Conservation (phyloP, 2,888 invertebrate species). For the Napeogenes inachia region DNA sequence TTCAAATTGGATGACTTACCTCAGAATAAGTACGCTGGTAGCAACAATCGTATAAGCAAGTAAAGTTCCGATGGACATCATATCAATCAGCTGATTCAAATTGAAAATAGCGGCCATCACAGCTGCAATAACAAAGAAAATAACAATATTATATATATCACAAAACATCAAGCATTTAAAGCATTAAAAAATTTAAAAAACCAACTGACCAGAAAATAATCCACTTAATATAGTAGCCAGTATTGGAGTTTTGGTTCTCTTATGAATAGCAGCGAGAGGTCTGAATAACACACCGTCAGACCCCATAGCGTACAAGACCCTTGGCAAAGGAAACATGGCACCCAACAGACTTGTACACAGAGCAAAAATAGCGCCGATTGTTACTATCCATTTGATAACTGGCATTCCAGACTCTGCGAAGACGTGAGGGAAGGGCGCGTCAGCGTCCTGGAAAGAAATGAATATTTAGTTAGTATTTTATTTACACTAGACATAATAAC, state of each 20-base stretch:
- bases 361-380: conserved; percentile 93
- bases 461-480: background rate
- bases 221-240: conserved; percentile 87
- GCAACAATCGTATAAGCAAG: conserved; percentile 95
- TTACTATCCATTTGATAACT: conserved; percentile 91
- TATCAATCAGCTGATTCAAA: conserved; percentile 93
- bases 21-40: conserved; percentile 90
- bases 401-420: conserved; percentile 87
- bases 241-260: conserved; percentile 87
- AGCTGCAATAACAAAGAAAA: conserved; percentile 62
- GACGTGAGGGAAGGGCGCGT: conserved; percentile 92
- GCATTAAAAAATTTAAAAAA: too few species aligned
- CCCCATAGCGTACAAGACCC: conserved; percentile 94
- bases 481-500: background rate
- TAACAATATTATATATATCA: too few species aligned
- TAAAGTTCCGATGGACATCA: conserved; percentile 96
- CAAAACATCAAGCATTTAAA: too few species aligned
- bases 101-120: conserved; percentile 93
- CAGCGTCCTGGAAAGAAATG: conserved; percentile 77
- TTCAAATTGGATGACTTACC: conserved; percentile 68
- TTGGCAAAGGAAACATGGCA: conserved; percentile 91
- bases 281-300: conserved; percentile 91
- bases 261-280: conserved; percentile 81
- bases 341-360: conserved; percentile 92
- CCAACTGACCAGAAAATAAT: conserved; percentile 80